Evolutionary conservation across 2,113 vertebrate species (phyloP).

Genomic region (Copsychus sechellarum): DNA sequence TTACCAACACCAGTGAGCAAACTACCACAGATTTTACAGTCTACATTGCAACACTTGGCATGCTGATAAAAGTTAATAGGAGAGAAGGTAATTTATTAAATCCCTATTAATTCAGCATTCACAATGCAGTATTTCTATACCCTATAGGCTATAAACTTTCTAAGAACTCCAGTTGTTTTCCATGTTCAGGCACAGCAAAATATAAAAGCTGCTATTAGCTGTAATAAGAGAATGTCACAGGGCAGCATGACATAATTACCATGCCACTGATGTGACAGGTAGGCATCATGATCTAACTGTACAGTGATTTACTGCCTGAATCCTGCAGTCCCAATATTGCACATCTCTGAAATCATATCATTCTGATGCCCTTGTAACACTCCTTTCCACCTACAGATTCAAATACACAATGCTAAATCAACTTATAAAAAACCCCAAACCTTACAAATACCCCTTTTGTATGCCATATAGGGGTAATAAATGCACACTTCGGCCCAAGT

Average conservation of each 20-base stretch:
- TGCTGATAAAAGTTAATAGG: background rate
- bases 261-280: background rate
- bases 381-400: background rate
- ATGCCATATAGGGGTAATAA: background rate
- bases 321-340: background rate
- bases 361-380: background rate
- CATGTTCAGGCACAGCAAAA: background rate
- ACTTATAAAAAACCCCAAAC: background rate
- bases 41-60: background rate
- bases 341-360: background rate
- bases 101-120: background rate
- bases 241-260: background rate
- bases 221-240: constrained; percentile 14
- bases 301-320: background rate
- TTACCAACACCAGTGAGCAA: background rate
- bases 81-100: background rate
- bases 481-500: background rate
- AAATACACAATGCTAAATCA: background rate
- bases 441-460: background rate
- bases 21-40: background rate
- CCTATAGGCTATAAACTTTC: background rate
- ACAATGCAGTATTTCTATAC: background rate
- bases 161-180: background rate
- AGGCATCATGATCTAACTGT: background rate
- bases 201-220: background rate